These are phyloP conservation scores for Agapornis roseicollis DNA, from an alignment of 2,113 vertebrate genomes.

Conservation along the genomic window DNA sequence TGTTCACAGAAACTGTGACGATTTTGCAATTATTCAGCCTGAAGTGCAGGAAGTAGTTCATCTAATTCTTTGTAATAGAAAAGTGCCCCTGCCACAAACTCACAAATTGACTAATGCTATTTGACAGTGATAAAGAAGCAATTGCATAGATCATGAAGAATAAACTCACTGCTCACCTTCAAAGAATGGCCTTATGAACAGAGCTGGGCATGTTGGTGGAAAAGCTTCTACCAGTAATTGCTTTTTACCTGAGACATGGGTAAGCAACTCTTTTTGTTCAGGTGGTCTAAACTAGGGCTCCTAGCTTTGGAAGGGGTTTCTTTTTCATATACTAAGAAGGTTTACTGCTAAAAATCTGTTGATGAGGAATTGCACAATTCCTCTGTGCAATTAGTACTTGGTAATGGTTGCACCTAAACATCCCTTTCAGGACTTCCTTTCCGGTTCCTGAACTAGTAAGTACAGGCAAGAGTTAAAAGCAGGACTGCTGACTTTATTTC, in stretches of 20 bases:
- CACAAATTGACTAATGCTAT: background rate
- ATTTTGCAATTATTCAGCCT: background rate
- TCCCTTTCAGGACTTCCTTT: background rate
- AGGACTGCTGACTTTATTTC: background rate
- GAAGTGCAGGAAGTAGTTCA: background rate
- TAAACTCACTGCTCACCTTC: background rate
- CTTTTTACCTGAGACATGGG: background rate
- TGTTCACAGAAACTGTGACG: background rate
- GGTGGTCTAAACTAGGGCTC: background rate
- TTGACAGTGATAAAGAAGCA: background rate
- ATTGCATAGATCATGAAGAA: background rate
- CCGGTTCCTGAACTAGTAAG: background rate
- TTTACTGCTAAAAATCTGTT: background rate
- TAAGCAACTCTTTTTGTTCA: background rate
- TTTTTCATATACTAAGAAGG: background rate
- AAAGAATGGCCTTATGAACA: background rate
- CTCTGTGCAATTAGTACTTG: background rate
- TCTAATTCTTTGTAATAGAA: slow-evolving; percentile 17
- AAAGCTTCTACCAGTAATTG: background rate
- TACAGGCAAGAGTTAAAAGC: background rate
- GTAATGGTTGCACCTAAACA: background rate
- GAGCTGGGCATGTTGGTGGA: background rate
- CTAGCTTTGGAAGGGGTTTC: background rate
- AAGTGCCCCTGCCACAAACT: background rate
- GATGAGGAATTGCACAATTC: background rate